These are phyloP conservation scores for Sciurus vulgaris DNA, from an alignment of 2,797 vertebrate species.

Conservation along the genomic window DNA sequence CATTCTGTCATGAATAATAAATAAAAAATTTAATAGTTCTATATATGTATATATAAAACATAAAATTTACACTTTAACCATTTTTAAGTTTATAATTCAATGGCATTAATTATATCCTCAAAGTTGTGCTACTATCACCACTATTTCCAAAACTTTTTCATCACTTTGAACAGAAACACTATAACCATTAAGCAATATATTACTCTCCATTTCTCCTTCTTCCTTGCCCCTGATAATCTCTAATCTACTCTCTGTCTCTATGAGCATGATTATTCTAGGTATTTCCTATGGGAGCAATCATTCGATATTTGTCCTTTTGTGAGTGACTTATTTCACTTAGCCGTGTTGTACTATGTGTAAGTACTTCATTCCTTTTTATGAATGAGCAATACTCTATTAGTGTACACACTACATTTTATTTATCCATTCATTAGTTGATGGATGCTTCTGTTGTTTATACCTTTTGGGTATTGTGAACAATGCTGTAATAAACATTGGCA, in stretches of 20 bases:
- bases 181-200: not conserved
- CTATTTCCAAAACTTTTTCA: not conserved
- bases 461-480: not conserved
- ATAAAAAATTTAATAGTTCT: not conserved
- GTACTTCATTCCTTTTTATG: not conserved
- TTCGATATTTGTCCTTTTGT: not conserved
- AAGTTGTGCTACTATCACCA: not conserved
- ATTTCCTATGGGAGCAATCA: not conserved
- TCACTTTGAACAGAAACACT: not conserved
- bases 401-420: no score
- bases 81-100: not conserved
- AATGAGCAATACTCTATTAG: not conserved
- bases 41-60: not conserved
- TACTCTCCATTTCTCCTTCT: not conserved
- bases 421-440: no score
- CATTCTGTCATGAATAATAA: no score
- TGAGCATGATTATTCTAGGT: not conserved
- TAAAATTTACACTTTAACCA: constrained; percentile 5
- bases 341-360: not conserved
- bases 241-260: not conserved
- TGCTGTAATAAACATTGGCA: not conserved
- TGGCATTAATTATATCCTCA: not conserved
- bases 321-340: constrained; percentile 6
- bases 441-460: not conserved
- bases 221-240: not conserved